Evolutionary conservation across 2,888 invertebrate species (phyloP), one percentile per base, ranked within the genome.

Genomic region (Tenthredo distinguenda): DNA sequence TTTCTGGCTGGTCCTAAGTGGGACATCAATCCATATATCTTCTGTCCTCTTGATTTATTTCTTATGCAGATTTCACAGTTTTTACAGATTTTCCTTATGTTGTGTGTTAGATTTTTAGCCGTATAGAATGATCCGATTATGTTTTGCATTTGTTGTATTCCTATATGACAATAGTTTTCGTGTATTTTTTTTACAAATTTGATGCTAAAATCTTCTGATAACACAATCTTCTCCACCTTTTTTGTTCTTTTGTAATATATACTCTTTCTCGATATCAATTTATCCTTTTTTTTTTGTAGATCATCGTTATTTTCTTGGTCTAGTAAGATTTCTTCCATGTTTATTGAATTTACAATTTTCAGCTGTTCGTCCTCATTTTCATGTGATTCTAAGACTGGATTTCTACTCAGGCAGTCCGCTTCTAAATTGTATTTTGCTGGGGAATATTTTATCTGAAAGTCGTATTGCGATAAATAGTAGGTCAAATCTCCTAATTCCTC

Each of bases 341-440:
- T 74, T 40, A 74, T 40, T n/a, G 43, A 40, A 10, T 74, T 74
- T 3, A 74, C 74, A 37, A 74, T 74, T 43, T 74, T 74, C 40
- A 74, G 74, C 89, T n/a, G 82, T 71, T 68, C 87, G 87, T 62
- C 89, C 88, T 65, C 87, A 37, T 88, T 86, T 85, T 37, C 68
- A 79, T 91, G 87, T 85, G 92, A 84, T 77, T 92, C 91, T 72
- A 86, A 26, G 15, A 43, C 43, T 31, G 50, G 77, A 43, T 43
- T 43, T 43, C 43, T 43, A 6, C 43, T 43, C 10, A 43, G 10
- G 10, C 43, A 43, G 43, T 84, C 62, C 0, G 55, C 62, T 79
- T 84, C 74, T 40, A 65, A 26, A 43, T 87, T 86, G 0, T 26
- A n/a, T 55, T 65, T 82, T 15, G 86, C 86, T 77, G 87, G 86